phyloP scores from a whole-genome alignment of 2,888 invertebrate species.

The Oeneis ivallda region DNA sequence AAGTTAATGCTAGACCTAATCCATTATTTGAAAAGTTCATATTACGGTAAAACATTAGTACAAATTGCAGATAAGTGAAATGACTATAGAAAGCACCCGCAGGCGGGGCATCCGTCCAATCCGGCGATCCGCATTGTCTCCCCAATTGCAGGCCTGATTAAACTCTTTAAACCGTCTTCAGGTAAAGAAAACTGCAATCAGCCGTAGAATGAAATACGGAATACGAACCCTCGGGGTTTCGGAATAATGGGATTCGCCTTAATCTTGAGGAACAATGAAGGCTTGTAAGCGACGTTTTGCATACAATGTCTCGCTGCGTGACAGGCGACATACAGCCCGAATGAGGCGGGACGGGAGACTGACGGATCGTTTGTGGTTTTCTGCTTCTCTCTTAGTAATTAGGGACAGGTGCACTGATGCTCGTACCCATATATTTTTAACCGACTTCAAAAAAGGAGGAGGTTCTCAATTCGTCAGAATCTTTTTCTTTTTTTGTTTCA shows the following conservation, averaged over 20 bases:
- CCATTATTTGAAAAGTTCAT: background rate
- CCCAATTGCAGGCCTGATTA: constrained; percentile 76
- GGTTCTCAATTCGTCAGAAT: no score
- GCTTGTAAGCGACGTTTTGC: constrained; percentile 74
- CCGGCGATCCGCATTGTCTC: constrained; percentile 64
- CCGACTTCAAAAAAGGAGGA: no score
- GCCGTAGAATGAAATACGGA: constrained; percentile 63
- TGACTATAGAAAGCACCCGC: constrained; percentile 34
- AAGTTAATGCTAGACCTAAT: background rate
- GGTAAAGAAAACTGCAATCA: constrained; percentile 61
- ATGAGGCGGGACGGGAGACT: constrained; percentile 47
- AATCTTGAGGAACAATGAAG: constrained; percentile 76
- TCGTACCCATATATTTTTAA: background rate
- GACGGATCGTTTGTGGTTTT: constrained; percentile 44
- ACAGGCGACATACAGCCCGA: no score
- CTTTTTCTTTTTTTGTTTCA: no score
- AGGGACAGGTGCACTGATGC: constrained; percentile 21
- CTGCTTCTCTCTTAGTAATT: constrained; percentile 19
- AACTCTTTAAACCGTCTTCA: constrained; percentile 46
- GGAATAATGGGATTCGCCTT: constrained; percentile 71
- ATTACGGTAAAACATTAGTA: background rate
- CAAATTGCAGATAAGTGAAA: constrained; percentile 16
- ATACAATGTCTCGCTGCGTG: constrained; percentile 54
- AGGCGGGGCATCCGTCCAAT: constrained; percentile 42
- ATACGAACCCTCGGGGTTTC: constrained; percentile 54